Evolutionary conservation across 1,140 invertebrate genomes (phyloP), one percentile per base, ranked within the genome.

Genomic region (Lepidurus arcticus): DNA sequence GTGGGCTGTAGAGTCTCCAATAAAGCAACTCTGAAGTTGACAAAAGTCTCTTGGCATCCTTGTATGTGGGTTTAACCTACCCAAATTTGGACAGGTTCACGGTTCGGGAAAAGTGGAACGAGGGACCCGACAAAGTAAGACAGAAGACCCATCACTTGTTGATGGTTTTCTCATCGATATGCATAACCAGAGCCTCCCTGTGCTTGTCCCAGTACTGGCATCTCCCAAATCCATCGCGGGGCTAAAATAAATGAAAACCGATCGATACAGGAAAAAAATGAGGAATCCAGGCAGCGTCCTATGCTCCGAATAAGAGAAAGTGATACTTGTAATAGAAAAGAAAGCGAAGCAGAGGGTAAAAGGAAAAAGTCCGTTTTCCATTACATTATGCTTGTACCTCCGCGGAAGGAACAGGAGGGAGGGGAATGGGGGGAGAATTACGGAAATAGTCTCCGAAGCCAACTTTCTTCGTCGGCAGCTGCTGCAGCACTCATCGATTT

Each of bases 101-200:
- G 34, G 34, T 34, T 34, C 34, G 2, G 34, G 34, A 3, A 3
- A 34, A 34, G 34, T 34, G 34, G 34, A 34, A 34, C 34, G 34
- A 34, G 34, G 34, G 34, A 34, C 34, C 34, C 4, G 3, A 34
- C 4, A 34, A 34, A 34, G 2, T 34, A 34, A 34, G 34, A 34
- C 34, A 34, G 34, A 34, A 34, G 3, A 47, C 6, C 53, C 53
- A 21, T 65, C 53, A 9, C 53, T 65, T 65, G 8, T 65, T 65
- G 53, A 65, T 65, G 53, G 53, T 16, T 65, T 65, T 65, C 34
- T 34, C 53, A 65, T 65, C 53, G 53, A 65, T 16, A 65, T 65
- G 53, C 53, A 65, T 65, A 65, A 34, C 34, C 2, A 65, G 53
- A 13, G n/a, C 1, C 16, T 65, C 53, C 16, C 8, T 65, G 53